Evolutionary conservation across 2,888 invertebrate species (phyloP).

Genomic region (Acanthoscelides obtectus): DNA sequence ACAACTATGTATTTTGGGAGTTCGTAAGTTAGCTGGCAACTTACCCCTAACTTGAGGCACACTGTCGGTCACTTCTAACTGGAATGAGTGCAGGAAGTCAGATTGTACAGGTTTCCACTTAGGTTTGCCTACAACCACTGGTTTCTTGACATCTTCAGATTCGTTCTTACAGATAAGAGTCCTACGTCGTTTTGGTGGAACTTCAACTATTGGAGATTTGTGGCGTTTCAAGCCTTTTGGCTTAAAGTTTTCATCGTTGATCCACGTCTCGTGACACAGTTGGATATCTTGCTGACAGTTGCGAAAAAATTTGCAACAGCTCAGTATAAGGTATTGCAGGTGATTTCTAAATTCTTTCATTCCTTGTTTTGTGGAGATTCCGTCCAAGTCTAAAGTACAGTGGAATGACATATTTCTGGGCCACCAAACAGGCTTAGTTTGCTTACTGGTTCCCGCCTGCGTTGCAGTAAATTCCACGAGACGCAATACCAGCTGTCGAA

Average conservation of each 20-base stretch:
- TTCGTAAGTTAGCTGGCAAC: background rate
- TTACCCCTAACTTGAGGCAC: background rate
- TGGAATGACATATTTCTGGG: background rate
- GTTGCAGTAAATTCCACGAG: background rate
- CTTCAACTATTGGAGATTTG: background rate
- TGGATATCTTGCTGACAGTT: background rate
- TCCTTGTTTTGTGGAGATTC: background rate
- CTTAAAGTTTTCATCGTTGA: background rate
- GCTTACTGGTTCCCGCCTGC: background rate
- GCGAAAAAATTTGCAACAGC: conserved; percentile 1
- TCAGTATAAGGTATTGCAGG: background rate
- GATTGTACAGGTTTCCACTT: background rate
- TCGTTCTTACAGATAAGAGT: background rate
- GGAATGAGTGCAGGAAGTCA: background rate
- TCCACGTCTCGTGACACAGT: background rate
- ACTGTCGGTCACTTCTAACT: background rate
- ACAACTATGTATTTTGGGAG: conserved; percentile 15
- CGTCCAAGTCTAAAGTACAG: background rate
- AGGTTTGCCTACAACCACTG: background rate
- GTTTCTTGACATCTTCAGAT: background rate
- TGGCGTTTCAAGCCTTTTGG: background rate
- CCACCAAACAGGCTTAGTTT: conserved; percentile 2
- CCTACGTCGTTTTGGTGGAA: background rate
- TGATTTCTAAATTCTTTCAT: background rate
- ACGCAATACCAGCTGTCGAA: conserved; percentile 1